Evolutionary conservation across 2,113 vertebrate genomes (phyloP).

Genomic region (Geococcyx californianus): DNA sequence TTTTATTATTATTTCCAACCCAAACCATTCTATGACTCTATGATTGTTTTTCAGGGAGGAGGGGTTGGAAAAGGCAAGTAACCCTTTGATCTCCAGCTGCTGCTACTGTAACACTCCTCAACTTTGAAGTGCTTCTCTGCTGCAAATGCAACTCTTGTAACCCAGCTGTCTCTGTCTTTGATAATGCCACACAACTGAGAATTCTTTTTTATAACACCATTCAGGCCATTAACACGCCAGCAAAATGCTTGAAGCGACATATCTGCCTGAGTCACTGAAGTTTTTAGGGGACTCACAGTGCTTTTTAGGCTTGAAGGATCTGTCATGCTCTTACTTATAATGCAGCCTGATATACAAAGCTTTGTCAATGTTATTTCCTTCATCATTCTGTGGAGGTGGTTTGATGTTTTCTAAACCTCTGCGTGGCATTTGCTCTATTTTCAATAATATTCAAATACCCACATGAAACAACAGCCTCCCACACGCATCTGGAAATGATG

Average conservation of each 20-base stretch:
- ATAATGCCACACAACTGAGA: background rate
- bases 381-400: background rate
- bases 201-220: background rate
- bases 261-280: background rate
- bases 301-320: background rate
- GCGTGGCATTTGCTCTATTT: background rate
- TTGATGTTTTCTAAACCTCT: background rate
- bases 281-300: fast-evolving
- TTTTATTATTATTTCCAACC: too few species aligned
- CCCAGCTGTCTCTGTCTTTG: background rate
- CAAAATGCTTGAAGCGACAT: background rate
- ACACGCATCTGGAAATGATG: fast-evolving
- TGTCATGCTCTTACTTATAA: background rate
- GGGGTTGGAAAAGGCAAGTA: background rate
- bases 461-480: background rate
- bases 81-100: background rate
- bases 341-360: background rate
- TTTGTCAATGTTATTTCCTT: background rate
- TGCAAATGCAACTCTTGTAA: background rate
- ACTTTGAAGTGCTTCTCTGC: background rate
- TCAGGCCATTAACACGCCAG: fast-evolving
- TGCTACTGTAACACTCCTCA: fast-evolving
- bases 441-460: background rate
- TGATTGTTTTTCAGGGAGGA: background rate
- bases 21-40: too few species aligned